phyloP scores from a whole-genome alignment of 2,888 invertebrate species.

The Arrhopalites spinosus region DNA sequence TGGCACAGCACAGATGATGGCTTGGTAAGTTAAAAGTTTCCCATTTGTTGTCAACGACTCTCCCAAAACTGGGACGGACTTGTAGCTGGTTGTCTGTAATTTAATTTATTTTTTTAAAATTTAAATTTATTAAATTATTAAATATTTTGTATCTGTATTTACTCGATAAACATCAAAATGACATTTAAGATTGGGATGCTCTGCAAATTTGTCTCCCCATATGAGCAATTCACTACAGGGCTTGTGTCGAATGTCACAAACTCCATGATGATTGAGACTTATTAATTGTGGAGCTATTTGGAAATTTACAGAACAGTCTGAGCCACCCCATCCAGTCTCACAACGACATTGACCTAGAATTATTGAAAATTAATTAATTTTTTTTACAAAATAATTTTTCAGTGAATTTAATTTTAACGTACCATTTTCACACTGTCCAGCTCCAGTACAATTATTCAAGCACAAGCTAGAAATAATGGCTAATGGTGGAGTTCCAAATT shows the following conservation, averaged over 20 bases:
- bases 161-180: constrained; percentile 56
- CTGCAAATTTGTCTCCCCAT: constrained; percentile 56
- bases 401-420: background rate
- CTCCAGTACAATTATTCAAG: constrained; percentile 52
- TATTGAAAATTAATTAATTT: background rate
- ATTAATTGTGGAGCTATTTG: constrained; percentile 44
- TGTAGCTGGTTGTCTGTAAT: constrained; percentile 45
- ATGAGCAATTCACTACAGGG: constrained; percentile 56
- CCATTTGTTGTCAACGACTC: constrained; percentile 50
- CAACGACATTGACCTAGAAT: constrained; percentile 51
- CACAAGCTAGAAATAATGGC: constrained; percentile 53
- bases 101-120: too few relatives aligned
- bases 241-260: constrained; percentile 56
- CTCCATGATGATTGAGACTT: constrained; percentile 45
- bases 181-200: constrained; percentile 52
- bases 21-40: constrained; percentile 52
- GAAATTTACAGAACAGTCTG: constrained; percentile 54
- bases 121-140: too few relatives aligned
- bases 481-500: constrained; percentile 54
- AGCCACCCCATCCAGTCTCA: constrained; percentile 49
- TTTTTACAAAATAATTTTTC: background rate
- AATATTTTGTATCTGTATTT: constrained; percentile 15
- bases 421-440: constrained; percentile 53
- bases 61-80: constrained; percentile 48
- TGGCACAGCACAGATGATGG: constrained; percentile 54